Base-by-base conservation (phyloP, 1,140 invertebrate species). In the Rhopalosiphum maidis region DNA sequence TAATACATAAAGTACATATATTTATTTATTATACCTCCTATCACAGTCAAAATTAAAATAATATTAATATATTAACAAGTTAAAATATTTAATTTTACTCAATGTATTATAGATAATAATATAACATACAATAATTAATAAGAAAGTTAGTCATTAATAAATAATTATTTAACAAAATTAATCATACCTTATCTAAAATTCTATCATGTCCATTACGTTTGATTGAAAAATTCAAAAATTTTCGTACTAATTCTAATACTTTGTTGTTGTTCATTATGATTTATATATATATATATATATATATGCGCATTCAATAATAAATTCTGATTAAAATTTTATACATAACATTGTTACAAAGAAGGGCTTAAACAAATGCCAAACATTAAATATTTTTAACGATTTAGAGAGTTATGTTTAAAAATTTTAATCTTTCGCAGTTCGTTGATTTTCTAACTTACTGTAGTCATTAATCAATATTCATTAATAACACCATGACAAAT, bases 131-230 rank as follows among this genome's bases (percentile, higher is more conserved):
- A 86, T 82, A 51, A 90, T 48, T 21, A 87, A n/a, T 37, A 60
- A 55, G 91, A 85, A 25, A 43, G 2, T 23, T 41, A 85, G 60
- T 77, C 6, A 77, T 11, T 18, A 68, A n/a, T 18, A 18, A n/a
- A 77, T 77, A 77, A n/a, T 6, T n/a, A 77, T 77, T 15, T 15
- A 77, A n/a, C 18, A 18, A 35, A 85, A 85, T 85, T 85, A 83
- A 85, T 94, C 94, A 95, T 94, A 96, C 96, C 94, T 96, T 96
- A 94, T 96, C 95, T 43, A 96, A 94, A 90, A 96, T 95, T 25
- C 94, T 94, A 88, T 95, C 96, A 94, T 95, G 96, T 83, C 95
- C 94, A 54, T 95, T 95, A 0, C 94, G 51, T 46, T 91, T 60
- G 35, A 91, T 86, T 94, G 93, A 85, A 91, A 87, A 94, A 15